Conservation (phyloP, 2,797 vertebrate genomes). For the Ammospiza maritima region DNA sequence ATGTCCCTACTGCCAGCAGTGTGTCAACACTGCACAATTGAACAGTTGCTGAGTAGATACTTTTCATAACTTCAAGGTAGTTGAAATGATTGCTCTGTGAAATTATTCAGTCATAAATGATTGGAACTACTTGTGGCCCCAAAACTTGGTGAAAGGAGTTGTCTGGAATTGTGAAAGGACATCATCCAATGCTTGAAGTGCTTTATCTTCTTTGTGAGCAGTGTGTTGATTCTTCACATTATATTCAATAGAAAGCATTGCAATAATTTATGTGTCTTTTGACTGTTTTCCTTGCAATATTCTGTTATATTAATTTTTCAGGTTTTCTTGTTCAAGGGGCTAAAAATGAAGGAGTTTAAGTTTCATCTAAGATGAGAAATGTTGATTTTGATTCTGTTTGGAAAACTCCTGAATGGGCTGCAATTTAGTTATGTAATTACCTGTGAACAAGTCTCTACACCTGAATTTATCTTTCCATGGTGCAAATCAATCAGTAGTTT, state of each 20-base stretch:
- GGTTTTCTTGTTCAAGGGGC: not conserved
- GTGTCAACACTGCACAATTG: not conserved
- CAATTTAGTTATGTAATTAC: not conserved
- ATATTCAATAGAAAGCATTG: not conserved
- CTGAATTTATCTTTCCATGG: not conserved
- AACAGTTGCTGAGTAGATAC: conserved; percentile 6
- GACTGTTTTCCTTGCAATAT: not conserved
- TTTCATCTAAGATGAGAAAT: not conserved
- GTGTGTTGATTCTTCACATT: not conserved
- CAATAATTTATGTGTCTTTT: not conserved
- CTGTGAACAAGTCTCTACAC: not conserved
- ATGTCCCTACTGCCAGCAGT: not conserved
- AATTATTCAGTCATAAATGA: conserved; percentile 3
- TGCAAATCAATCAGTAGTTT: not conserved
- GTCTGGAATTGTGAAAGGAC: not conserved
- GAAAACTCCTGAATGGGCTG: not conserved
- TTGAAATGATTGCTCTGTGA: not conserved
- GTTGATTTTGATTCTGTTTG: not conserved
- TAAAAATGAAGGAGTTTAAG: not conserved
- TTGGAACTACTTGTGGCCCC: not conserved
- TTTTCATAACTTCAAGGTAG: conserved; percentile 18
- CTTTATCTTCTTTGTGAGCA: not conserved
- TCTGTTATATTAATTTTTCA: not conserved
- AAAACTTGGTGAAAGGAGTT: not conserved
- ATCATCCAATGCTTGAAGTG: not conserved